Evolutionary conservation across 2,888 invertebrate species (phyloP).

Genomic region (Rhaphigaster nebulosa): DNA sequence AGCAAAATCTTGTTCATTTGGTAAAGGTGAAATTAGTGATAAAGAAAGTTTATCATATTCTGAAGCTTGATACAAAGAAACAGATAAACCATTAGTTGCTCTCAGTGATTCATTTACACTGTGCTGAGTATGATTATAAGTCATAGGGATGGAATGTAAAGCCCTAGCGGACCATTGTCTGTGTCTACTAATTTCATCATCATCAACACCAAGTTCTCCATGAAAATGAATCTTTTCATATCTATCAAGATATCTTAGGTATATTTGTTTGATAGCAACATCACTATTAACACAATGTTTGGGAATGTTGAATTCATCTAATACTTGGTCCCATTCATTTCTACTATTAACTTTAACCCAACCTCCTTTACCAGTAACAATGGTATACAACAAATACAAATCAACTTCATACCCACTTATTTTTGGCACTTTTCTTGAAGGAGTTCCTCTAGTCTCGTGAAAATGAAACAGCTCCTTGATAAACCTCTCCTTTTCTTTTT

Average conservation of each 20-base stretch:
- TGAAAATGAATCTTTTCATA: constrained; percentile 93
- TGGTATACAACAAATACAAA: constrained; percentile 89
- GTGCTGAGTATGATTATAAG: constrained; percentile 85
- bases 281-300: constrained; percentile 90
- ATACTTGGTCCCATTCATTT: constrained; percentile 88
- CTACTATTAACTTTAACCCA: constrained; percentile 94
- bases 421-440: constrained; percentile 79
- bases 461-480: constrained; percentile 89
- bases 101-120: constrained; percentile 74
- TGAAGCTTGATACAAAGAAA: constrained; percentile 77
- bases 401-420: constrained; percentile 94
- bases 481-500: constrained; percentile 84
- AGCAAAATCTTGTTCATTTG: constrained; percentile 98
- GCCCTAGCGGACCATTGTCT: constrained; percentile 77
- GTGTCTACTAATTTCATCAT: constrained; percentile 83
- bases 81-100: constrained; percentile 77
- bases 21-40: constrained; percentile 93
- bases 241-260: constrained; percentile 81
- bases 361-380: constrained; percentile 93
- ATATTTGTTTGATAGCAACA: constrained; percentile 86
- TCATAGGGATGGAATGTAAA: constrained; percentile 78
- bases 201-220: constrained; percentile 88
- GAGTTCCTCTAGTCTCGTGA: constrained; percentile 87
- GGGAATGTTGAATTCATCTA: constrained; percentile 82
- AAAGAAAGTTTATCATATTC: constrained; percentile 91